Evolutionary conservation across 1,140 invertebrate genomes (phyloP).

Genomic region (Odontomachus brunneus): DNA sequence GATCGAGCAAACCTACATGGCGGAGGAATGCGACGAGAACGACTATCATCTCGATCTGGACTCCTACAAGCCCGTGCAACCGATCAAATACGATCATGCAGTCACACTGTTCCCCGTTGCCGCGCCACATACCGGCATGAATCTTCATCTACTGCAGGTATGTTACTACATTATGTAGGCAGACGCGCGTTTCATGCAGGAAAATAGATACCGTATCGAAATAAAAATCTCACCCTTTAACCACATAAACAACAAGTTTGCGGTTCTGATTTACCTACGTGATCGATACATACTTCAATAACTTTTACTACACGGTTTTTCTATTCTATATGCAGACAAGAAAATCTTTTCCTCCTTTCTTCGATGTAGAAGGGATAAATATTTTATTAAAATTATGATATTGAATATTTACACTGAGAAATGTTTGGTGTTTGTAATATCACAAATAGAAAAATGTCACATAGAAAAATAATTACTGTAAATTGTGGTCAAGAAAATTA

Average conservation of each 20-base stretch:
- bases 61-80: conserved; percentile 94
- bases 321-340: not conserved
- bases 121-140: conserved; percentile 88
- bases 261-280: no score
- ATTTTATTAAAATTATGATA: conserved; percentile 1
- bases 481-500: no score
- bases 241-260: not conserved
- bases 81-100: conserved; percentile 93
- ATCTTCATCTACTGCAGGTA: conserved; percentile 93
- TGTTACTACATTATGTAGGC: conserved; percentile 13
- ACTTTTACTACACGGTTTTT: not conserved
- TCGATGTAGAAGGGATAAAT: not conserved
- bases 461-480: no score
- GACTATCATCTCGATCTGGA: conserved; percentile 91
- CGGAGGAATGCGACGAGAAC: conserved; percentile 86
- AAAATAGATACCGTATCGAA: not conserved
- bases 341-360: not conserved
- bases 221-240: conserved; percentile 3
- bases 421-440: no score
- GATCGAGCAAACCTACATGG: conserved; percentile 86
- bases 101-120: conserved; percentile 93
- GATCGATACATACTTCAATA: not conserved
- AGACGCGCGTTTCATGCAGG: not conserved
- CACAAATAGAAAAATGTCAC: no score
- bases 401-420: no score